A percentile compares a stretch with the other conserved stretches of the same genome.
phyloP scores from a whole-genome alignment of 2,113 vertebrate species.

The Microcebus murinus region DNA sequence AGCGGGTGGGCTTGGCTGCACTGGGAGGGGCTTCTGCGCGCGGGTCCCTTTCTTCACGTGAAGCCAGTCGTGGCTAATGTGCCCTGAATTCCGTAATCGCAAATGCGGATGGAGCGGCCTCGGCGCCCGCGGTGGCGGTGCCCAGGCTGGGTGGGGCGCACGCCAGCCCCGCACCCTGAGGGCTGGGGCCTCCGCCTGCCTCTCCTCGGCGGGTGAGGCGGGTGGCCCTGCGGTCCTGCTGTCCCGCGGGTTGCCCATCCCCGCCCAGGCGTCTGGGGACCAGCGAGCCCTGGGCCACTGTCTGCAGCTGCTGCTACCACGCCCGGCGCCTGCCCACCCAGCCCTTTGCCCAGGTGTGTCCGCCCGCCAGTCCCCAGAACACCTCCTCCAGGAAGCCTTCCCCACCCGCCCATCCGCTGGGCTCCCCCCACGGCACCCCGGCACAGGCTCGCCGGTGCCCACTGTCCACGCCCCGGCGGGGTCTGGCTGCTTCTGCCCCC shows the following conservation, averaged over 20 bases:
- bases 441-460: background rate
- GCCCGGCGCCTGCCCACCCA: accelerated
- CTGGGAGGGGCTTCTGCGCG: background rate
- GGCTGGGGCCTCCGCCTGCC: accelerated
- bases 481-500: background rate
- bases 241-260: background rate
- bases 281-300: accelerated
- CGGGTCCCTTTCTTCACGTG: background rate
- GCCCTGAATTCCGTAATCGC: constrained; percentile 73
- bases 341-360: background rate
- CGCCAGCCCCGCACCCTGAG: background rate
- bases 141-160: background rate
- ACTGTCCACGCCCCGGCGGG: accelerated
- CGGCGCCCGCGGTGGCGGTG: background rate
- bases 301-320: background rate
- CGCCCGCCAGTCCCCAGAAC: background rate
- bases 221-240: background rate
- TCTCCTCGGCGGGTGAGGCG: accelerated
- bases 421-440: accelerated
- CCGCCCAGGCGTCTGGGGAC: accelerated
- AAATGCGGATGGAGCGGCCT: constrained; percentile 70
- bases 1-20: background rate
- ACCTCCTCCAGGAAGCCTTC: background rate
- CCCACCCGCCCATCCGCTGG: accelerated
- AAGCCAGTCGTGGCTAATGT: constrained; percentile 75